phyloP scores from a whole-genome alignment of 2,797 vertebrate genomes.

The Discoglossus pictus region DNA sequence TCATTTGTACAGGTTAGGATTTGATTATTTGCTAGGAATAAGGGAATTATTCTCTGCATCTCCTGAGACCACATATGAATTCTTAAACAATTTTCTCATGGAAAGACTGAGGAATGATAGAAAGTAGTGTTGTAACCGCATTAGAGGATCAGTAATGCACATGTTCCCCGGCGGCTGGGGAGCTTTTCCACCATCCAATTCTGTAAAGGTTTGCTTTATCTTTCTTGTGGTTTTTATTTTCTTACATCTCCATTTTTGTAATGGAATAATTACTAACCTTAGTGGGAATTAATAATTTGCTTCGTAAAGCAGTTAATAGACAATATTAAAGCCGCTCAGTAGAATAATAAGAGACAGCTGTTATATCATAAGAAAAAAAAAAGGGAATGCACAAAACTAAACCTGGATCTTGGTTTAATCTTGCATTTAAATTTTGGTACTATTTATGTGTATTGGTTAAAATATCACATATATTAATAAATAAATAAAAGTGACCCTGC shows the following conservation, averaged over 20 bases:
- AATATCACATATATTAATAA: too few species aligned
- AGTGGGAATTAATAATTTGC: conserved; percentile 68
- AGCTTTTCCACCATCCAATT: conserved; percentile 59
- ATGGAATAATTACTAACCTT: conserved; percentile 72
- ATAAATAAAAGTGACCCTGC: too few species aligned
- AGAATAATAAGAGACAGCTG: conserved; percentile 38
- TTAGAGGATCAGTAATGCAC: conserved; percentile 59
- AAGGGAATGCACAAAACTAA: conserved; percentile 25
- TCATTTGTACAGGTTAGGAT: too few species aligned
- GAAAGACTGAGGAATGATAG: conserved; percentile 9
- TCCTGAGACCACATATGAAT: background rate
- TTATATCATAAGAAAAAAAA: conserved; percentile 33
- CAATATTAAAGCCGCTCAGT: conserved; percentile 38
- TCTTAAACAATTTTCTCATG: conserved; percentile 13
- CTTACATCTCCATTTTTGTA: conserved; percentile 72
- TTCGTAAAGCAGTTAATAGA: conserved; percentile 61
- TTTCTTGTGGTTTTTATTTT: conserved; percentile 68
- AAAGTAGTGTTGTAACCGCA: conserved; percentile 63
- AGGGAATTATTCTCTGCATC: too few species aligned
- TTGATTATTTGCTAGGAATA: too few species aligned
- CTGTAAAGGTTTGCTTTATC: conserved; percentile 58
- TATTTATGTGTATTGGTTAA: too few species aligned
- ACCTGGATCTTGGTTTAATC: too few species aligned
- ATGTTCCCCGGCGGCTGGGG: conserved; percentile 60
- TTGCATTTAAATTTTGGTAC: too few species aligned